phyloP scores from a whole-genome alignment of 2,797 vertebrate genomes.

The Ambastaia sidthimunki region DNA sequence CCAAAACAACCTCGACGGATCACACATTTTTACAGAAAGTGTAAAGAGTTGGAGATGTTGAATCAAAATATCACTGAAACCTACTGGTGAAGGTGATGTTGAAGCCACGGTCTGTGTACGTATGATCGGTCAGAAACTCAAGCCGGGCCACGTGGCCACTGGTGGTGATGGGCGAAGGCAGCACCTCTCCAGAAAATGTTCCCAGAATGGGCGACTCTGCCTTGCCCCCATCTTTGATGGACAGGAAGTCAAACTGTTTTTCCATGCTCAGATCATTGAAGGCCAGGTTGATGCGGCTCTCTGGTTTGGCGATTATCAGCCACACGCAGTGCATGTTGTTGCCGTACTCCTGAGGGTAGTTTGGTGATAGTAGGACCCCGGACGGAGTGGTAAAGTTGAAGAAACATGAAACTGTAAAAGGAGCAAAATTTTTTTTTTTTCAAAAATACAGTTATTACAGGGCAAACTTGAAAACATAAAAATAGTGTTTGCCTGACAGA shows the following conservation, averaged over 20 bases:
- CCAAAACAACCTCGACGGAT: slow-evolving; percentile 7
- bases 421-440: background rate
- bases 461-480: background rate
- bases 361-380: slow-evolving; percentile 92
- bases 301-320: slow-evolving; percentile 93
- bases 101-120: slow-evolving; percentile 95
- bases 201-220: slow-evolving; percentile 94
- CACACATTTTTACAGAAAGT: slow-evolving; percentile 3
- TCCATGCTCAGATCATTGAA: slow-evolving; percentile 99
- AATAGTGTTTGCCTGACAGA: background rate
- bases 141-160: slow-evolving; percentile 91
- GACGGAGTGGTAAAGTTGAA: slow-evolving; percentile 98
- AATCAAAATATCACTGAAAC: slow-evolving; percentile 57
- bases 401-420: slow-evolving; percentile 91
- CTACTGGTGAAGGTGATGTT: slow-evolving; percentile 99
- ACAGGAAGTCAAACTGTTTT: slow-evolving; percentile 97
- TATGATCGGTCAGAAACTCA: slow-evolving; percentile 98
- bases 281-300: slow-evolving; percentile 95
- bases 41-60: background rate
- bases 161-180: slow-evolving; percentile 95
- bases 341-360: slow-evolving; percentile 97
- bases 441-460: background rate
- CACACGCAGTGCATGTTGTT: slow-evolving; percentile 99
- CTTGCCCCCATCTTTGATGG: slow-evolving; percentile 93
- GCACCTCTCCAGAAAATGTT: slow-evolving; percentile 91